phyloP scores from a whole-genome alignment of 2,888 invertebrate genomes.

The Chouioia cunea region DNA sequence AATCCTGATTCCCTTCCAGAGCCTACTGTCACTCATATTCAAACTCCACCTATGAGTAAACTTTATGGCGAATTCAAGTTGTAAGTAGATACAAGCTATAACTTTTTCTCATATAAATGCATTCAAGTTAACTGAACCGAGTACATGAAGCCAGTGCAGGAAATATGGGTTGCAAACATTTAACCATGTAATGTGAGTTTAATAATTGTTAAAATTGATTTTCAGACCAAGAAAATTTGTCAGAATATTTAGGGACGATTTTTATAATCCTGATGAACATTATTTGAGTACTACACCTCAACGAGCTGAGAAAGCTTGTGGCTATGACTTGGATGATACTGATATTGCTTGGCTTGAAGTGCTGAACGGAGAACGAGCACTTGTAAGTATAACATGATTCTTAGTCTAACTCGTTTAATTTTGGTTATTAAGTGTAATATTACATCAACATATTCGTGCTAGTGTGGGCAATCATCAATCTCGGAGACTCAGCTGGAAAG shows the following conservation, averaged over 20 bases:
- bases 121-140: neutral
- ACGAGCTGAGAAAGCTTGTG: conserved; percentile 91
- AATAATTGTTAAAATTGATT: conserved; percentile 47
- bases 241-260: conserved; percentile 89
- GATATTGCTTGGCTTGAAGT: conserved; percentile 91
- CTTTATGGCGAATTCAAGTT: conserved; percentile 83
- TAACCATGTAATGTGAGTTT: neutral
- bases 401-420: too few species aligned
- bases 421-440: neutral
- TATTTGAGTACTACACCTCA: conserved; percentile 88
- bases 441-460: conserved; percentile 36
- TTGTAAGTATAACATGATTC: conserved; percentile 59
- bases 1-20: conserved; percentile 94
- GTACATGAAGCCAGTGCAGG: conserved; percentile 3
- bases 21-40: conserved; percentile 84
- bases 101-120: neutral
- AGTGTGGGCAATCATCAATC: conserved; percentile 79
- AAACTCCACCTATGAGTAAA: conserved; percentile 67
- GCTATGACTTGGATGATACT: conserved; percentile 94
- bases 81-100: conserved; percentile 73
- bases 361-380: conserved; percentile 88
- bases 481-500: conserved; percentile 91
- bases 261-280: conserved; percentile 87
- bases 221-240: conserved; percentile 92
- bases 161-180: neutral